Base-by-base conservation (phyloP, 2,113 vertebrate genomes). In the Apteryx owenii region DNA sequence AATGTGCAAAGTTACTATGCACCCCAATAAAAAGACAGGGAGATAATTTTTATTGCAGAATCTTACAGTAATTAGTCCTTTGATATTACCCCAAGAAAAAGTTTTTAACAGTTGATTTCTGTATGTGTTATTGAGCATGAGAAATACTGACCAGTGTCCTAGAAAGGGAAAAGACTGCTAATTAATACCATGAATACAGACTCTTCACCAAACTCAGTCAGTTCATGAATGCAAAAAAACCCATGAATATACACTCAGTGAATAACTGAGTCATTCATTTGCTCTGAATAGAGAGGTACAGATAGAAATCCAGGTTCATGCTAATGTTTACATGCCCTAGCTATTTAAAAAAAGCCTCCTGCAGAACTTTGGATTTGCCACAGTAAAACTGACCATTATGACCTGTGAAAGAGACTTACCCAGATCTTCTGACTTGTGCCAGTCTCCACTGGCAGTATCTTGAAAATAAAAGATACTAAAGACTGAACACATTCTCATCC, bases 301-400 rank as follows among this genome's bases (percentile, higher is more conserved):
- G 95, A 95, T 23, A 95, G 96, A 95, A 96, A 91, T 82, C 78
- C 78, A 92, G 81, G 46, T 92, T 95, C 1, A 1, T 94, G 81
- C 53, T 73, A 17, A 81, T 97, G 85, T 97, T 98, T 97, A 97
- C 92, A 89, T 97, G 96, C 90, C 96, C 96, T 97, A 96, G 71
- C 96, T 97, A 93, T 94, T 97, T 80, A 93, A 85, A 92, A 88
- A 95, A 88, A 89, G 70, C 9, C 18, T 94, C 81, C 61, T 89
- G 95, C 75, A 93, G 89, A 82, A 95, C 95, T 97, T 53, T 96
- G 91, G 91, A 94, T 96, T 93, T 79, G 28, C 62, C 78, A 61
- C 81, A 86, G 81, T 81, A 95, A 89, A 94, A 91, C 91, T 95
- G 58, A 88, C 82, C 40, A 12, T 90, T 86, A 75, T 25, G 54